Evolutionary conservation across 2,113 vertebrate species (phyloP).

Genomic region (Centropristis striata): DNA sequence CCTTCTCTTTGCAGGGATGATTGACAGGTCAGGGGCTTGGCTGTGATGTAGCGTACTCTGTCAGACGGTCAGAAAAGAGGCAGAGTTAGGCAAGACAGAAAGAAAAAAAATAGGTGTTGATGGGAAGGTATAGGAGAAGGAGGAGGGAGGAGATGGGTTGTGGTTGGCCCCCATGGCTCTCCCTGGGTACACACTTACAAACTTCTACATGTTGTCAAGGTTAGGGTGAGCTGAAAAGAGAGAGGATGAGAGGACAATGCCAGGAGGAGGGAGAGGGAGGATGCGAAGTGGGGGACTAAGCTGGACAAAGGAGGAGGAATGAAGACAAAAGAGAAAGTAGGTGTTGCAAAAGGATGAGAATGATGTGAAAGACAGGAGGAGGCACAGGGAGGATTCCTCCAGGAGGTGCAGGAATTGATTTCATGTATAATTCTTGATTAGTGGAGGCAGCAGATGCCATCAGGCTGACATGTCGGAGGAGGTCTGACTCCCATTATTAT

Average conservation of each 20-base stretch:
- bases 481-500: conserved; percentile 89
- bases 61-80: conserved; percentile 81
- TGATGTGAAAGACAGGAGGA: conserved; percentile 82
- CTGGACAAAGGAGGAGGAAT: conserved; percentile 19
- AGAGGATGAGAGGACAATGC: conserved; percentile 84
- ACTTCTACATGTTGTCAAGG: conserved; percentile 3
- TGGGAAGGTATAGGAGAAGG: conserved; percentile 83
- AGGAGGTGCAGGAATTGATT: conserved; percentile 91
- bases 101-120: conserved; percentile 53
- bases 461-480: conserved; percentile 87
- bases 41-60: conserved; percentile 88
- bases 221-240: conserved; percentile 37
- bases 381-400: conserved; percentile 85
- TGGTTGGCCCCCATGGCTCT: conserved; percentile 87
- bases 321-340: conserved; percentile 72
- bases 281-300: not conserved
- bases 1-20: conserved; percentile 80
- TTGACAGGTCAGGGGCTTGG: conserved; percentile 91
- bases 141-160: conserved; percentile 81
- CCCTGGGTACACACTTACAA: conserved; percentile 74
- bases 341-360: conserved; percentile 70
- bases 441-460: conserved; percentile 89
- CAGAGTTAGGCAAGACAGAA: not conserved
- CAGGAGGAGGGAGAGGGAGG: conserved; percentile 33
- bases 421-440: conserved; percentile 94